phyloP scores from a whole-genome alignment of 2,888 invertebrate genomes.

The Acleris laterana region DNA sequence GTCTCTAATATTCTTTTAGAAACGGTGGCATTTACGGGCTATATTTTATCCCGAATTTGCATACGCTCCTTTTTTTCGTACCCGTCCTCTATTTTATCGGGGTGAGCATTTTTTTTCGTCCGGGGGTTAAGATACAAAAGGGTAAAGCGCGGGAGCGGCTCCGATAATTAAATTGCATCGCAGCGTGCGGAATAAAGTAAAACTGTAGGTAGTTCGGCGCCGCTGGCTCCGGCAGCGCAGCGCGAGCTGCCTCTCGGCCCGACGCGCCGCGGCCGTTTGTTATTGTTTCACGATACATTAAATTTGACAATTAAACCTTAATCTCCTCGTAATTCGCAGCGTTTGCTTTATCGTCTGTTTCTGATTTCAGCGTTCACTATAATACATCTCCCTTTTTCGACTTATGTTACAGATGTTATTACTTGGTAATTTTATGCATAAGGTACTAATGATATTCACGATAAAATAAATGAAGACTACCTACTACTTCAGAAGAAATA shows the following conservation, averaged over 20 bases:
- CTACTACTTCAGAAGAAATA: no score
- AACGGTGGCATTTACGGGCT: constrained; percentile 86
- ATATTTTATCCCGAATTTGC: constrained; percentile 86
- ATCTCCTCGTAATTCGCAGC: constrained; percentile 47
- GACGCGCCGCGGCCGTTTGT: constrained; percentile 43
- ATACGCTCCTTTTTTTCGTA: constrained; percentile 84
- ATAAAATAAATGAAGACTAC: no score
- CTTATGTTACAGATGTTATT: neutral
- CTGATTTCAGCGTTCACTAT: constrained; percentile 26
- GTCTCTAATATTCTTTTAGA: constrained; percentile 86
- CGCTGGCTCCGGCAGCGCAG: no score
- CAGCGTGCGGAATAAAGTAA: constrained; percentile 48
- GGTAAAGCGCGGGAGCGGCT: constrained; percentile 81
- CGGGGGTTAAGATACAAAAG: constrained; percentile 85
- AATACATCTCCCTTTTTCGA: neutral
- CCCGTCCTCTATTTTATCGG: constrained; percentile 83
- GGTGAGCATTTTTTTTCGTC: constrained; percentile 83
- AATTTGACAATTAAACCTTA: constrained; percentile 63
- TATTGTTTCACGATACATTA: constrained; percentile 62
- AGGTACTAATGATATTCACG: no score
- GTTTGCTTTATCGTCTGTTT: constrained; percentile 40
- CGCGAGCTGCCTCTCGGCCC: neutral
- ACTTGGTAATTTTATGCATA: no score
- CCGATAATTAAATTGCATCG: constrained; percentile 83
- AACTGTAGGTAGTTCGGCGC: constrained; percentile 38